Conservation (phyloP, 1,140 invertebrate species). For the Halesus radiatus region DNA sequence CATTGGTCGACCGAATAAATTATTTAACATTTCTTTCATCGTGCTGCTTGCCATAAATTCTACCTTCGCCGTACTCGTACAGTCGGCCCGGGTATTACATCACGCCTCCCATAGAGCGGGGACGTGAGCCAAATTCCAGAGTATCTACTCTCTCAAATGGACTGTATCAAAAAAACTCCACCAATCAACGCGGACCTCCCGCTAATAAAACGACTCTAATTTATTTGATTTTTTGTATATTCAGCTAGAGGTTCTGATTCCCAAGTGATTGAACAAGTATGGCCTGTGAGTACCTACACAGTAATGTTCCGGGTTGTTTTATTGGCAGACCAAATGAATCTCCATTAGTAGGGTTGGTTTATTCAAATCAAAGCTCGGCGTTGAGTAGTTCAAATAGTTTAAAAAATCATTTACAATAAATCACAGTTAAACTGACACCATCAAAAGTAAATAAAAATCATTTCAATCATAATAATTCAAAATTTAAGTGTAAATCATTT, state of each 20-base stretch:
- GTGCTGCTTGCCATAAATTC: conserved; percentile 54
- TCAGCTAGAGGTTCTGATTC: conserved; percentile 40
- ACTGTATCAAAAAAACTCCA: conserved; percentile 36
- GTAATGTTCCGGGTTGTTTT: too few relatives aligned
- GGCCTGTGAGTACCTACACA: background rate
- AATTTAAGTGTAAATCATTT: too few relatives aligned
- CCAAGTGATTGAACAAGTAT: conserved; percentile 7
- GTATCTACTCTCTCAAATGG: conserved; percentile 39
- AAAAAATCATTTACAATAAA: too few relatives aligned
- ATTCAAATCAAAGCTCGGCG: too few relatives aligned
- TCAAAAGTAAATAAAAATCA: too few relatives aligned
- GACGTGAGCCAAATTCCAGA: conserved; percentile 51
- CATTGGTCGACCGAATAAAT: conserved; percentile 51
- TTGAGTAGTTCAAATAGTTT: too few relatives aligned
- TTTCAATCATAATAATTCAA: too few relatives aligned
- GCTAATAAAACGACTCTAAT: conserved; percentile 55
- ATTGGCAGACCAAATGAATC: too few relatives aligned
- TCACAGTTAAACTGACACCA: too few relatives aligned
- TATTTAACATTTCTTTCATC: conserved; percentile 59
- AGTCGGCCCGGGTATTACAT: conserved; percentile 51
- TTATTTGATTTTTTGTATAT: conserved; percentile 50
- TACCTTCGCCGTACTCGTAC: conserved; percentile 30
- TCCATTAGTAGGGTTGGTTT: too few relatives aligned
- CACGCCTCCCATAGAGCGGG: conserved; percentile 53
- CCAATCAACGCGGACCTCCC: conserved; percentile 32